phyloP scores from a whole-genome alignment of 2,797 vertebrate genomes.

The Sebastes trivittatus region DNA sequence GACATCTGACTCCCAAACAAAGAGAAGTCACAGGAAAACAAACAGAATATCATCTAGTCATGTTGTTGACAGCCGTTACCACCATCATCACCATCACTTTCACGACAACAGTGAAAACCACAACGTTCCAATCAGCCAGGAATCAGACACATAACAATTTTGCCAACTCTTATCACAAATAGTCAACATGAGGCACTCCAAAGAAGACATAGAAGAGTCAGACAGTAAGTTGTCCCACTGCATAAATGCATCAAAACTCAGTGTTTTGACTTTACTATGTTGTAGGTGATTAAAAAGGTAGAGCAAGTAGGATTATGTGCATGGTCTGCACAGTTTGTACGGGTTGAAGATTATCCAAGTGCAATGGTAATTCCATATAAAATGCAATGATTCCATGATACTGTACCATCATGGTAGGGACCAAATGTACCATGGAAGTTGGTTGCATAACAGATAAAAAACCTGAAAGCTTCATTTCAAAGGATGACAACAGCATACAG shows the following conservation, averaged over 20 bases:
- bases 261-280: neutral
- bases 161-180: neutral
- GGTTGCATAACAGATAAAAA: neutral
- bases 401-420: neutral
- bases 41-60: neutral
- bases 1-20: neutral
- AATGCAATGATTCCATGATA: neutral
- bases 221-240: neutral
- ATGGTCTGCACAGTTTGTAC: neutral
- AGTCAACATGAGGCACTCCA: neutral
- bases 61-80: neutral
- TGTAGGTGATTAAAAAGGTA: neutral
- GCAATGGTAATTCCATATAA: neutral
- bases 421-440: neutral
- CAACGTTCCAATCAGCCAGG: neutral
- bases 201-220: neutral
- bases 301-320: neutral
- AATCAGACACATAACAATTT: neutral
- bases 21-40: neutral
- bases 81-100: neutral
- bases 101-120: neutral
- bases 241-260: neutral
- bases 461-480: neutral
- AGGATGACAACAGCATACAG: neutral
- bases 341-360: neutral